These are phyloP conservation scores for Tenthredo scrophulariae DNA, from an alignment of 2,888 invertebrate genomes.

Conservation along the genomic window DNA sequence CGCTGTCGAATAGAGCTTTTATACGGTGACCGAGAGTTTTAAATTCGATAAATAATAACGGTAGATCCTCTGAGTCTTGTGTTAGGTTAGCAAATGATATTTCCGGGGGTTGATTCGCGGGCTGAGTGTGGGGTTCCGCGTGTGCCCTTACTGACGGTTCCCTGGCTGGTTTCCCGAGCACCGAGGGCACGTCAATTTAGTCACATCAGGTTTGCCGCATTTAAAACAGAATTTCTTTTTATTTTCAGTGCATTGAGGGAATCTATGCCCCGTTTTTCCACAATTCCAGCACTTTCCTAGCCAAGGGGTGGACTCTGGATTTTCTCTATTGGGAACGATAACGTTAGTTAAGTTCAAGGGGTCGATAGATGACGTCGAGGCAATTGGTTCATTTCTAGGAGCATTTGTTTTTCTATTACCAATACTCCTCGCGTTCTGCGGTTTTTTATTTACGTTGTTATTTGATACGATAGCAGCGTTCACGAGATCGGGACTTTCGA, in stretches of 20 bases:
- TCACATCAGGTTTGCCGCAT: conserved; percentile 1
- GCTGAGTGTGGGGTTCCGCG: not conserved
- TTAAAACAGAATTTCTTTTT: not conserved
- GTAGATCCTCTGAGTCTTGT: not conserved
- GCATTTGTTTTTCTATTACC: not conserved
- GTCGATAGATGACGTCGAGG: not conserved
- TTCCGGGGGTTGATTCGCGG: not conserved
- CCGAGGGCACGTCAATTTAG: not conserved
- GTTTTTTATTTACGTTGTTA: not conserved
- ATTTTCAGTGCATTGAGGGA: not conserved
- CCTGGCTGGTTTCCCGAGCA: conserved; percentile 15
- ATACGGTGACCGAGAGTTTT: not conserved
- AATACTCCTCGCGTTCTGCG: not conserved
- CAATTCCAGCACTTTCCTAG: not conserved
- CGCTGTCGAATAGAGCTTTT: not conserved
- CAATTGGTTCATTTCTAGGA: not conserved
- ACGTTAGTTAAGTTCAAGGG: not conserved
- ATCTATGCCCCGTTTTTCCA: not conserved
- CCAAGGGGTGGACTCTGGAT: not conserved
- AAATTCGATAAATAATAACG: not conserved
- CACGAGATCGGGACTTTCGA: not conserved
- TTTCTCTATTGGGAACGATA: not conserved
- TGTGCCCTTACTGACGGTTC: not conserved
- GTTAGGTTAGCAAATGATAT: not conserved
- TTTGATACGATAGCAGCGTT: not conserved